Base-by-base conservation (phyloP, 2,797 vertebrate species). In the Zalophus californianus region DNA sequence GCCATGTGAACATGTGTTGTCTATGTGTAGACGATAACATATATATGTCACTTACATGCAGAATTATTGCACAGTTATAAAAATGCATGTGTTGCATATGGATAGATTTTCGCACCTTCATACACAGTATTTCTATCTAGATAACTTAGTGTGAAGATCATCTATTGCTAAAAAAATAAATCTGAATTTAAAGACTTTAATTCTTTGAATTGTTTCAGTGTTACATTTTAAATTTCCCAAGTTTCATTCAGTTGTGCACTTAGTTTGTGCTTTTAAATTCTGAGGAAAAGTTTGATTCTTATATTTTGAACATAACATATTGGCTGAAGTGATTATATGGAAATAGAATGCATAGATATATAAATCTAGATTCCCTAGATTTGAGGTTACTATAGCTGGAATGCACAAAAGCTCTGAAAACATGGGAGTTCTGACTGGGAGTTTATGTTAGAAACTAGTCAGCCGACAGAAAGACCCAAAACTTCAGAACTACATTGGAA, bases 261-360 rank as follows among this genome's bases (percentile, higher is more conserved):
- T 93, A 87, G 2, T 41, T 94, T 86, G 10, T 94, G 32, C 12
- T 52, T 94, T 94, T 52, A 84, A 62, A 84, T 80, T 92, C 27
- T 38, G 32, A 50, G 3, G 44, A 35, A 95, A 75, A n/a, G 25
- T 25, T 25, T 29, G 15, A 0, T 38, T 50, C 77, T 88, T 83
- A 5, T 82, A 23, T 38, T 82, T 73, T 58, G 27, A 93, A n/a
- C 21, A 25, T 73, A 50, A 86, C 86, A 52, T 94, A 70, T 79
- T 92, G 50, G 29, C 48, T 80, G 32, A 78, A 14, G 44, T 80
- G 27, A 62, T 78, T 85, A 12, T 50, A 41, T 83, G 41, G 16
- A 52, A 68, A 72, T n/a, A 52, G 13, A 48, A 23, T 90, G 20
- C 38, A 50, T 38, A 48, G 21, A 50, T 41, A 70, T 50, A 20